phyloP scores from a whole-genome alignment of 2,888 invertebrate species.

The Atethmia centrago region DNA sequence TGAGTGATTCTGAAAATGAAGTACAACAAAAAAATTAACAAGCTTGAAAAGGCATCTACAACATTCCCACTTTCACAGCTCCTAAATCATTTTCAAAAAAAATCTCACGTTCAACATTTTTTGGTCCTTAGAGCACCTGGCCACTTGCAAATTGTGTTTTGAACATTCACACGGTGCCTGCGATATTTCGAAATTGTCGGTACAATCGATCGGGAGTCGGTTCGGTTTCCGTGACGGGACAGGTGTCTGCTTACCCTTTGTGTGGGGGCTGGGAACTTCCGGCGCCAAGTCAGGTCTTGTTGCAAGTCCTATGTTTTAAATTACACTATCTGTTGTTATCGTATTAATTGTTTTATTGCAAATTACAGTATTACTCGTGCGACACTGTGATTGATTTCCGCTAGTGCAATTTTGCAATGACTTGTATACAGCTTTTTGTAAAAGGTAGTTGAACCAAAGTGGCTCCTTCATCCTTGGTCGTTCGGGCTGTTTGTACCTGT shows the following conservation, averaged over 20 bases:
- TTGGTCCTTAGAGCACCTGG: conserved; percentile 48
- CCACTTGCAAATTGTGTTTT: conserved; percentile 53
- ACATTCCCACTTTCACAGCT: neutral
- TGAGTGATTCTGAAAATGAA: neutral
- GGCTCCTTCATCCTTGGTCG: neutral
- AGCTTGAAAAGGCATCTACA: neutral
- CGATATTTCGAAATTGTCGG: conserved; percentile 50
- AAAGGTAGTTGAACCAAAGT: neutral
- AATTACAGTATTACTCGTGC: neutral
- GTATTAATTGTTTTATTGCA: neutral
- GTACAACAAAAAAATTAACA: neutral
- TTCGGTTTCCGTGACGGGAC: conserved; percentile 64
- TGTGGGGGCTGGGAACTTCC: conserved; percentile 69
- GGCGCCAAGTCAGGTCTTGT: conserved; percentile 58
- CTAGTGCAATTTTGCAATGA: neutral
- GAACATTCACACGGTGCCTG: conserved; percentile 60
- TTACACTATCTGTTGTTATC: conserved; percentile 6
- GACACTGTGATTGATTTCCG: neutral
- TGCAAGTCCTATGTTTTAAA: conserved; percentile 48
- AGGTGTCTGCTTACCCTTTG: conserved; percentile 78
- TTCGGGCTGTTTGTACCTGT: neutral
- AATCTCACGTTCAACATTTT: conserved; percentile 48
- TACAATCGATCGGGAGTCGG: conserved; percentile 61
- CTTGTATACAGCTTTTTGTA: neutral
- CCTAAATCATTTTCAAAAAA: conserved; percentile 2